Evolutionary conservation across 2,888 invertebrate genomes (phyloP), one percentile per base, ranked within the genome.

Genomic region (Philhelius pedissequus): DNA sequence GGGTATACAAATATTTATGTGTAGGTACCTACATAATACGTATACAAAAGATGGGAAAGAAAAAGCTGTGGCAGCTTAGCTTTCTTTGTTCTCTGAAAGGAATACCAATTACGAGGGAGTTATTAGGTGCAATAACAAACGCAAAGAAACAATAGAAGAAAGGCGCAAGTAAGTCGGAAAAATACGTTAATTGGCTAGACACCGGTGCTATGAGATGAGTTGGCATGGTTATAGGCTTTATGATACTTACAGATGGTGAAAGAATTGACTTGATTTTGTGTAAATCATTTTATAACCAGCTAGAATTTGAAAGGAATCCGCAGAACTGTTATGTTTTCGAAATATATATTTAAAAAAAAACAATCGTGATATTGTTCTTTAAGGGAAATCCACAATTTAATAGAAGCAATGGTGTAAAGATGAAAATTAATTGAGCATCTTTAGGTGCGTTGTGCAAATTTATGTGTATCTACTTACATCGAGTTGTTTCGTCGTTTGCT

Each of bases 161-260:
- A 13, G 64, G 71, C 69, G 74, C 60, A 74, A 75, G 66, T 64
- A 64, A 64, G 48, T 32, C 22, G 45, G 69, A 66, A 80, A 71
- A 68, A 80, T 54, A 79, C 73, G 70, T 71, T 84, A 80, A 84
- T 80, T 84, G 84, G 80, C 22, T 71, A 71, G 75, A 71, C 84
- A 75, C 62, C 60, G 18, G n/a, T n/a, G n/a, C n/a, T n/a, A n/a
- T n/a, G n/a, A n/a, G n/a, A 64, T 32, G 32, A 48, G 22, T 48
- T 62, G 60, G 60, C 43, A 62, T 43, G 43, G 60, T 27, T 43
- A 43, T 52, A 27, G 20, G 56, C 27, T 32, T 56, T 56, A 62
- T 27, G 27, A 18, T 15, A 38, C 25, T 38, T 25, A 38, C 1
- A 25, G 32, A 54, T 32, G 25, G 40, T 48, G 22, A 9, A 4